Conservation (phyloP, 35 echinoderm and acorn worm genomes). For the Hemicentrotus pulcherrimus region DNA sequence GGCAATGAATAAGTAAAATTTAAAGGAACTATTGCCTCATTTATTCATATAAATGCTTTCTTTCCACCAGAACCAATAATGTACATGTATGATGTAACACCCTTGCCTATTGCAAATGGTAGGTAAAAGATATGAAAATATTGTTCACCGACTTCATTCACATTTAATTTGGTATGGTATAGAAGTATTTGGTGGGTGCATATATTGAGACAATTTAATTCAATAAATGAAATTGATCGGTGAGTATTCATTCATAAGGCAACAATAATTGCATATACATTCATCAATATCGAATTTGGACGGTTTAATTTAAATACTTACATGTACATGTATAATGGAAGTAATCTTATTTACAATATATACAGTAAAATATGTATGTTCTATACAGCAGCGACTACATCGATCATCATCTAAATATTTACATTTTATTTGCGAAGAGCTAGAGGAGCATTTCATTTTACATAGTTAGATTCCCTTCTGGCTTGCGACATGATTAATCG, state of each 20-base stretch:
- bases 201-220: background rate
- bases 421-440: background rate
- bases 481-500: too few species aligned
- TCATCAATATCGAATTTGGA: background rate
- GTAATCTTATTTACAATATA: constrained; percentile 6
- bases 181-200: background rate
- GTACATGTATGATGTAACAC: background rate
- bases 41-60: too few species aligned
- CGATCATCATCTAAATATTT: background rate
- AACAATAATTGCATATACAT: background rate
- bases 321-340: background rate
- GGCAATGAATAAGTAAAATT: too few species aligned
- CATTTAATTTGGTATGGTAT: background rate
- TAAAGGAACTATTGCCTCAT: too few species aligned
- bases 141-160: background rate
- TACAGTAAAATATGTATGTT: background rate
- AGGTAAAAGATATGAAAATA: background rate
- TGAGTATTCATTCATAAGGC: background rate
- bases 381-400: too few species aligned
- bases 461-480: too few species aligned
- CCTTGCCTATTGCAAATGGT: background rate
- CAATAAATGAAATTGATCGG: background rate
- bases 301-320: background rate
- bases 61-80: background rate
- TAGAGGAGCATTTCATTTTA: too few species aligned